Evolutionary conservation across 2,888 invertebrate genomes (phyloP), one percentile per base, ranked within the genome.

Genomic region (Trimorus sp.): DNA sequence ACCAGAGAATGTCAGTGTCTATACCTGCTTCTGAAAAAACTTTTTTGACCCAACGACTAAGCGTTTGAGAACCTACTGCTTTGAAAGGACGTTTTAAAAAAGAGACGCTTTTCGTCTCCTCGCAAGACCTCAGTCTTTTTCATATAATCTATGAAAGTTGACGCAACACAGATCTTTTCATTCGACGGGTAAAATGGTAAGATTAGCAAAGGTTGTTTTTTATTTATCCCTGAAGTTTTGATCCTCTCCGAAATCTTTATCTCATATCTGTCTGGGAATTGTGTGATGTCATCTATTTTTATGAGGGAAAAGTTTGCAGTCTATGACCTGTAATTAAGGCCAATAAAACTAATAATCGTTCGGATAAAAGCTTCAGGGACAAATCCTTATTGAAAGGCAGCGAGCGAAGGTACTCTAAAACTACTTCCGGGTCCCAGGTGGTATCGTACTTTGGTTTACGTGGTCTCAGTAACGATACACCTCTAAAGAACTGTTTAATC

Each of bases 351-450:
- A 75, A 14, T n/a, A 79, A 53, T 42, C 73, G 68, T 7, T 66
- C 58, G 0, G 69, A 76, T 38, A 83, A 9, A 5, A 69, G 56
- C 26, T 62, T 74, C 8, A 84, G 36, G 12, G 62, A 59, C 7
- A 83, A 36, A 16, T 60, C 54, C 37, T 60, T 60, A 12, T 71
- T 56, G 2, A 79, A 62, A 3, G 70, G 42, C 11, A 82, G 48
- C 9, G 59, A 8, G 16, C 38, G 12, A 7, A 76, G 42, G 54
- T 59, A 68, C 38, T 80, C 65, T 15, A 83, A 45, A 37, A 78
- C 82, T 3, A 71, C 59, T 12, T 66, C 48, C 12, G 70, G 68
- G 38, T 80, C 73, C 79, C 83, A 79, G 3, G 73, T 73, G 0
- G 54, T 9, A 15, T 83, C 77, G 48, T 83, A 83, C n/a, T 58